phyloP scores from a whole-genome alignment of 2,797 vertebrate genomes.

The Syngnathus rostellatus region DNA sequence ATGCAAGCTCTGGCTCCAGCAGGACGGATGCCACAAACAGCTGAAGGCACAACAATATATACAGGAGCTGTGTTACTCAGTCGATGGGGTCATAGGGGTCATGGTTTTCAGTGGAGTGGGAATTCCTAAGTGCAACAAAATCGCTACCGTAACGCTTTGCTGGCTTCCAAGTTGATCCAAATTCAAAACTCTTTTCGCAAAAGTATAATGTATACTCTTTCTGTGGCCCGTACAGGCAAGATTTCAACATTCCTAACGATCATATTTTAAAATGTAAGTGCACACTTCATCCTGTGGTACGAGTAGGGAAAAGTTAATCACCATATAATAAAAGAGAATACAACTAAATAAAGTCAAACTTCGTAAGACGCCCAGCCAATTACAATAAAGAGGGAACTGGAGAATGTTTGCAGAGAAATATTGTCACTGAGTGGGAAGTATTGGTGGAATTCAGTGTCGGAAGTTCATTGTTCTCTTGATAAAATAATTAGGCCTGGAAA shows the following conservation, averaged over 20 bases:
- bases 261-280: neutral
- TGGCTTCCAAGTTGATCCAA: neutral
- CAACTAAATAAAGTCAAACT: neutral
- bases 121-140: neutral
- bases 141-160: neutral
- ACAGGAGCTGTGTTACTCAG: slow-evolving; percentile 18
- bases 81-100: slow-evolving; percentile 13
- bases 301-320: neutral
- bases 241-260: neutral
- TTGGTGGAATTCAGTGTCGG: neutral
- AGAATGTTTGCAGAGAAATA: neutral
- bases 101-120: neutral
- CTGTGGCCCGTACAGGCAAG: neutral
- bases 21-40: slow-evolving; percentile 90
- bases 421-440: neutral
- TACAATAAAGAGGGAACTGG: neutral
- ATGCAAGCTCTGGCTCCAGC: slow-evolving; percentile 85
- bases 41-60: slow-evolving; percentile 56
- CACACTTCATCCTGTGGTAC: neutral
- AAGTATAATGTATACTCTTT: neutral
- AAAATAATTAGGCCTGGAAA: neutral
- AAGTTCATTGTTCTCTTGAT: neutral
- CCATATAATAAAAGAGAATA: neutral
- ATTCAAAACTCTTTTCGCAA: neutral
- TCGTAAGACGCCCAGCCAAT: neutral